Evolutionary conservation across 2,113 vertebrate genomes (phyloP).

Genomic region (Serinus canaria): DNA sequence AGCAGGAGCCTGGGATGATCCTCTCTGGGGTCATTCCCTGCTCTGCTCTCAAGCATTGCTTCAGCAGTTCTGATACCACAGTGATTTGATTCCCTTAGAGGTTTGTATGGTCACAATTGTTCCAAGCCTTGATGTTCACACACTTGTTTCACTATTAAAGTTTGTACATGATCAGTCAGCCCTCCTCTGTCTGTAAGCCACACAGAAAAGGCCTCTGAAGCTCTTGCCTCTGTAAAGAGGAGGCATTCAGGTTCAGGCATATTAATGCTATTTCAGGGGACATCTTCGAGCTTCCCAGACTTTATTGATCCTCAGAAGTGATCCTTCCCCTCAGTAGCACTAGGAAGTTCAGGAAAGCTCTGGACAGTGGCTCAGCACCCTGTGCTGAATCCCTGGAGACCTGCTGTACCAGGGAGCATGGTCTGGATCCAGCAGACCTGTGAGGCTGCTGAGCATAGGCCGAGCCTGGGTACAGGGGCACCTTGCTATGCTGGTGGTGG

Average conservation of each 20-base stretch:
- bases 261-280: not conserved
- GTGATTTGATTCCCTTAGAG: not conserved
- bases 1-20: not conserved
- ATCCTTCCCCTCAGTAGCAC: not conserved
- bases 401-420: fast-evolving
- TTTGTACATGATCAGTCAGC: not conserved
- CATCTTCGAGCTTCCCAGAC: not conserved
- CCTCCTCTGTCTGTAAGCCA: not conserved
- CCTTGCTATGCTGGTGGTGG: fast-evolving
- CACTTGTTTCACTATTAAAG: not conserved
- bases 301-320: fast-evolving
- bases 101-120: not conserved
- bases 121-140: not conserved
- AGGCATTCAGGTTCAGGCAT: not conserved
- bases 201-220: not conserved
- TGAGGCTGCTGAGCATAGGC: not conserved
- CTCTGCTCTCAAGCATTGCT: not conserved
- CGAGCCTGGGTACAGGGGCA: not conserved
- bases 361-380: not conserved
- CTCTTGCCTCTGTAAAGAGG: not conserved
- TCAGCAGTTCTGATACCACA: not conserved
- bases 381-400: not conserved
- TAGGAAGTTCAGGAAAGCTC: not conserved
- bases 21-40: not conserved
- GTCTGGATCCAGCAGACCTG: not conserved